Percentiles rank a stretch among this genome's conserved stretches.
Conservation (phyloP, 2,797 vertebrate genomes). For the Chaenodraco wilsoni region DNA sequence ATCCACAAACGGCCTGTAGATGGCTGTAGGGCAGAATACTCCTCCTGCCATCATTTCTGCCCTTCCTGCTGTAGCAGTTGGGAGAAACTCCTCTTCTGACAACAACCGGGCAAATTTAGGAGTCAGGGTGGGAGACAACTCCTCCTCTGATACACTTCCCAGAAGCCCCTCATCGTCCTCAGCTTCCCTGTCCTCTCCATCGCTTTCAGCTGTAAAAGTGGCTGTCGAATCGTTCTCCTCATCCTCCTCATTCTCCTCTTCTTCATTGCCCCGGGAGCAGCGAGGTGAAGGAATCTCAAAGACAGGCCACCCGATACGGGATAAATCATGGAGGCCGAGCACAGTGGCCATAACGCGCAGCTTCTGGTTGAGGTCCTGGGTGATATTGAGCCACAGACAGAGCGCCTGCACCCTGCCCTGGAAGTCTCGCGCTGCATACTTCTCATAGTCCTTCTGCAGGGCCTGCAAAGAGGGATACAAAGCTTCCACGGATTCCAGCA, state of each 20-base stretch:
- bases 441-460: constrained; percentile 96
- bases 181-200: constrained; percentile 83
- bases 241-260: constrained; percentile 85
- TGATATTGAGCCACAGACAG: constrained; percentile 98
- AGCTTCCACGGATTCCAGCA: constrained; percentile 96
- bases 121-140: constrained; percentile 80
- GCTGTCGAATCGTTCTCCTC: constrained; percentile 85
- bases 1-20: constrained; percentile 98
- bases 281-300: constrained; percentile 98
- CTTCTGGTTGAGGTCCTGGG: constrained; percentile 99
- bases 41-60: constrained; percentile 58
- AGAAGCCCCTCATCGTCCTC: constrained; percentile 51
- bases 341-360: constrained; percentile 98
- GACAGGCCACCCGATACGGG: constrained; percentile 97
- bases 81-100: constrained; percentile 89
- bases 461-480: constrained; percentile 97
- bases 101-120: constrained; percentile 85
- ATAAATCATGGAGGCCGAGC: constrained; percentile 93
- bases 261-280: constrained; percentile 87
- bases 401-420: constrained; percentile 99
- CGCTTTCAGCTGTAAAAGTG: constrained; percentile 89
- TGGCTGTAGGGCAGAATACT: constrained; percentile 91
- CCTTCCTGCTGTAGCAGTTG: constrained; percentile 68
- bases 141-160: constrained; percentile 56
- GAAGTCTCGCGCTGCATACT: constrained; percentile 96